Evolutionary conservation across 1,140 invertebrate species (phyloP), one percentile per base, ranked within the genome.

Genomic region (Lepidurus apus): DNA sequence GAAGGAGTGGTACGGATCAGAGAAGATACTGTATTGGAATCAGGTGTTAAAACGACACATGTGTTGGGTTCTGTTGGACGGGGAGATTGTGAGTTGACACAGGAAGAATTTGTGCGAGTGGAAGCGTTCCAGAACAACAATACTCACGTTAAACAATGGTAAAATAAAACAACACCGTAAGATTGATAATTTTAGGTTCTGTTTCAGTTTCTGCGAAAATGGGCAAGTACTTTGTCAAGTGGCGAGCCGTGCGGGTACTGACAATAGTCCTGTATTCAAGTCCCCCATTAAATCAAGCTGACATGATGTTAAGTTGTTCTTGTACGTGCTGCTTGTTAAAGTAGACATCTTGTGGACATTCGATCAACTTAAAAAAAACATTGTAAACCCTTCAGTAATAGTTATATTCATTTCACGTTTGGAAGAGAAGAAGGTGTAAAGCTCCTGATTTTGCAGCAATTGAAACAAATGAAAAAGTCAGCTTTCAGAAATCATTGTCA

Each of bases 181-280:
- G 53, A 5, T 65, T 65, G 4, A 65, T 11, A 21, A 17, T 65
- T 11, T 65, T 65, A 13, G 6, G 17, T 9, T 65, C 21, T 9
- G 5, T 65, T 65, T 13, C 53, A 65, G 53, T 21, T 65, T 65
- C 21, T 65, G 53, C 8, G 53, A 65, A 65, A 65, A 65, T 65
- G 53, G 53, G 21, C 53, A 65, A 65, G 53, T 65, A 65, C 21
- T 65, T 13, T 65, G 53, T 65, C 53, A 65, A 65, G 53, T 65
- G 53, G 53, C 53, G 1, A 65, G 17, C 1, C 17, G 21, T n/a
- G 4, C 10, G 10, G 53, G 21, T 7, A 65, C 6, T 5, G 21
- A 65, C 6, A 65, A 65, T 7, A 65, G 53, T 21, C 21, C 53
- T 0, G 8, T 21, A 21, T 65, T 13, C 21, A 65, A 65, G 21